Conservation (phyloP, 2,797 vertebrate species). For the Zenarchopterus dispar region DNA sequence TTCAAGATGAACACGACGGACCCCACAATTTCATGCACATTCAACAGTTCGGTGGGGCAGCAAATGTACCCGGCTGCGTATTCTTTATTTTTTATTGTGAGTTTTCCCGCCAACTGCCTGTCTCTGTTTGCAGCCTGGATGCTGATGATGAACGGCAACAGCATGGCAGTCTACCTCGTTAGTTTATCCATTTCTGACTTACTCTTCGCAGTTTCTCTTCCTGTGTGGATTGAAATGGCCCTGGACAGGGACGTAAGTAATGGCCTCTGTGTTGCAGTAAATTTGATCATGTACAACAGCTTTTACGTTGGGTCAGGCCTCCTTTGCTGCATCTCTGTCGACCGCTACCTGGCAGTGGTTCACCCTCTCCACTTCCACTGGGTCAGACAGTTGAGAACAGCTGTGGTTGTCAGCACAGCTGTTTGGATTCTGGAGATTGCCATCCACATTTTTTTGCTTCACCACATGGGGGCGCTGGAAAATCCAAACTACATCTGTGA, state of each 20-base stretch:
- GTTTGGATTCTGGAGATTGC: conserved; percentile 59
- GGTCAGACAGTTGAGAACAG: conserved; percentile 48
- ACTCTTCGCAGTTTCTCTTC: conserved; percentile 66
- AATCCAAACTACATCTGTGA: conserved; percentile 20
- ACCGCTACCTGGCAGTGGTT: conserved; percentile 64
- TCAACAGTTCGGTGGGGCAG: background rate
- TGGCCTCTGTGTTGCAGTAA: conserved; percentile 41
- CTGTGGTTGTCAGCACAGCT: conserved; percentile 30
- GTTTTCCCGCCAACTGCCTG: conserved; percentile 67
- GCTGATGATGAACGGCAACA: conserved; percentile 59
- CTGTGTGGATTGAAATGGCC: conserved; percentile 65
- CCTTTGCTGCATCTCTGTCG: conserved; percentile 71
- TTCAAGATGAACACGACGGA: conserved; percentile 36
- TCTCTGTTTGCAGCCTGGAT: conserved; percentile 65
- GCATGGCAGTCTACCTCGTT: conserved; percentile 60
- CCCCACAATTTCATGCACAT: background rate
- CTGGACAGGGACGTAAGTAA: background rate
- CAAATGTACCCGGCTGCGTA: conserved; percentile 45
- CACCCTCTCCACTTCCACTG: conserved; percentile 60
- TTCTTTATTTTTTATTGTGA: conserved; percentile 61
- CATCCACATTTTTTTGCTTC: conserved; percentile 43
- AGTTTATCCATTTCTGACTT: conserved; percentile 67
- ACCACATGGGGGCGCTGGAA: conserved; percentile 50
- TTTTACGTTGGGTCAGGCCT: conserved; percentile 69
- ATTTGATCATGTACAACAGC: conserved; percentile 69